Conservation (phyloP, 2,888 invertebrate species). For the Himalopsyche anomala region DNA sequence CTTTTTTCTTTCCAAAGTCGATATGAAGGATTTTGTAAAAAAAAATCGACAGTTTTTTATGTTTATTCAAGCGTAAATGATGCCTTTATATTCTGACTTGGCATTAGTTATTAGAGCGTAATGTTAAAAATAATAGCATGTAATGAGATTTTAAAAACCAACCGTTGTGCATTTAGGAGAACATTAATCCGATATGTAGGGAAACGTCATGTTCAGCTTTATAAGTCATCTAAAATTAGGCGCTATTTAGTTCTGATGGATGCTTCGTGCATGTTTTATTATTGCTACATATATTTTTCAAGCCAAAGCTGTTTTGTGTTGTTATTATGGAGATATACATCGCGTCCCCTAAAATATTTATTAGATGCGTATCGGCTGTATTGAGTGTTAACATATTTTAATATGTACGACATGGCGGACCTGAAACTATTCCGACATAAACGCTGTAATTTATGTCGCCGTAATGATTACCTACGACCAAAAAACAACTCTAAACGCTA, state of each 20-base stretch:
- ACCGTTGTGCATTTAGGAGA: slow-evolving; percentile 10
- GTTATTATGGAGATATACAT: slow-evolving; percentile 31
- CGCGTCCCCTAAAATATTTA: slow-evolving; percentile 40
- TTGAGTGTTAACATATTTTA: slow-evolving; percentile 61
- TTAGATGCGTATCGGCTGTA: slow-evolving; percentile 51
- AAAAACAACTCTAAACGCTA: slow-evolving; percentile 32
- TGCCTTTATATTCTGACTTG: too few relatives aligned
- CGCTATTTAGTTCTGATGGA: slow-evolving; percentile 43
- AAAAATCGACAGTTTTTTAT: too few relatives aligned
- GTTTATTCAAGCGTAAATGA: too few relatives aligned
- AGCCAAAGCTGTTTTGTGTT: not conserved
- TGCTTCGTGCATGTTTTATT: slow-evolving; percentile 43
- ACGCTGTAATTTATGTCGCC: slow-evolving; percentile 49
- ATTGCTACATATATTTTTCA: slow-evolving; percentile 28
- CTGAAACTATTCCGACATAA: slow-evolving; percentile 53
- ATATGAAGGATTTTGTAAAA: too few relatives aligned
- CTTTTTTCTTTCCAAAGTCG: too few relatives aligned
- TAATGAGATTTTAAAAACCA: not conserved
- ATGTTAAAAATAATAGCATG: too few relatives aligned
- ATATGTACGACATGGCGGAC: slow-evolving; percentile 56
- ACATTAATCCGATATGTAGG: slow-evolving; percentile 10
- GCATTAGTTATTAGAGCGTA: too few relatives aligned
- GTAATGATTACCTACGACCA: slow-evolving; percentile 47
- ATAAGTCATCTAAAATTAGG: slow-evolving; percentile 28
- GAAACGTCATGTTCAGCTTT: slow-evolving; percentile 22